Evolutionary conservation across 2,797 vertebrate species (phyloP), one percentile per base, ranked within the genome.

Genomic region (Malurus leucopterus): DNA sequence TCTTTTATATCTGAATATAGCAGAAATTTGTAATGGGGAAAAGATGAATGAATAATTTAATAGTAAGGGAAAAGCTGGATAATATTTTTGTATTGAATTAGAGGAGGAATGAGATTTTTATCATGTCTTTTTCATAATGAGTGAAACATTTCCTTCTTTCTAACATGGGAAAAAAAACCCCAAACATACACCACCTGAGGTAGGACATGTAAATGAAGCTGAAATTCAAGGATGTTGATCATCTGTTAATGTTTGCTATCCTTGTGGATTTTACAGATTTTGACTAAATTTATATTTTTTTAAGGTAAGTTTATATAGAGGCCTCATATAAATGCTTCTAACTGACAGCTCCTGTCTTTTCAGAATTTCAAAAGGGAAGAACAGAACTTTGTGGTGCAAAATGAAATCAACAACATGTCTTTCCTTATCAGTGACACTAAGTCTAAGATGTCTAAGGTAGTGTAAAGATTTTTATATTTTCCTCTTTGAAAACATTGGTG

Each of bases 401-500:
- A 99, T 94, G 99, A 99, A 97, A 99, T 99, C 96, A 99, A 99
- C 97, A 99, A 99, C 84, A 99, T 99, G 99, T 99, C 98, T 34
- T 99, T 99, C 92, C 98, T 99, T 65, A 99, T 99, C 92, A 98
- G 98, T 29, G 98, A 99, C 86, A 99, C 98, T 73, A 99, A 99
- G 95, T 99, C 98, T 63, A 99, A 99, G 96, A 99, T 99, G 98
- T 98, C 99, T 13, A 99, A 99, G 98, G 99, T 99, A 98, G 20
- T 2, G 44, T 21, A 43, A 61, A 55, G 21, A 23, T 41, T 64
- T 16, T 68, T 36, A 1, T 59, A 8, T 64, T 91, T 76, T 84
- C 54, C 3, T 78, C 4, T 71, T 75, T 78, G 50, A 49, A 72
- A 88, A 41, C 6, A 34, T 29, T 69, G 15, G 1, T 2, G 19